Evolutionary conservation across 2,888 invertebrate species (phyloP).

Genomic region (Caenorhabditis sp.): DNA sequence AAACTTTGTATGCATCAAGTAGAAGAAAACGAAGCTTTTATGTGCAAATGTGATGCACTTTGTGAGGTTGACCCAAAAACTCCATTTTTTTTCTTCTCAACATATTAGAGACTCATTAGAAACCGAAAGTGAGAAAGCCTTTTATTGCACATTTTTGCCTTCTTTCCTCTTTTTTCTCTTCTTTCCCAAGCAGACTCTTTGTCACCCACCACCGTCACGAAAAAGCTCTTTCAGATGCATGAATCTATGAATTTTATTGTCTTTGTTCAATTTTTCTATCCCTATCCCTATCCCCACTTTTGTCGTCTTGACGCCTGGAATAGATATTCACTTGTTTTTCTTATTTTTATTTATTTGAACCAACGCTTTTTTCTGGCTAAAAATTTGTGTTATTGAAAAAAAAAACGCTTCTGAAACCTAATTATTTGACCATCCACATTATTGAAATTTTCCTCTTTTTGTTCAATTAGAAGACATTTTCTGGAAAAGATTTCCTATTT

Average conservation of each 20-base stretch:
- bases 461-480: neutral
- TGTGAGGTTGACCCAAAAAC: neutral
- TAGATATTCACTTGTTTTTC: neutral
- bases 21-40: neutral
- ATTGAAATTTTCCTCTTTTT: neutral
- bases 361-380: no score
- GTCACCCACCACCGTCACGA: conserved; percentile 8
- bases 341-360: no score
- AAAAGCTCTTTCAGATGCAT: conserved; percentile 44
- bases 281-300: neutral
- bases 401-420: neutral
- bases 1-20: neutral
- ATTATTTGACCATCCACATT: neutral
- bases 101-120: conserved; percentile 5
- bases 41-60: neutral
- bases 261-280: conserved; percentile 9
- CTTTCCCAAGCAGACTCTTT: conserved; percentile 16
- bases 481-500: no score
- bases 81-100: conserved; percentile 1
- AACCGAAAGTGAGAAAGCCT: neutral
- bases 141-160: conserved; percentile 2
- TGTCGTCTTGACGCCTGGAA: neutral
- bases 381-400: neutral
- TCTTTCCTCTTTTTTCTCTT: neutral
- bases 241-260: conserved; percentile 40